These are phyloP conservation scores for Melangyna quadrimaculata DNA, from an alignment of 2,888 invertebrate species.

Conservation along the genomic window DNA sequence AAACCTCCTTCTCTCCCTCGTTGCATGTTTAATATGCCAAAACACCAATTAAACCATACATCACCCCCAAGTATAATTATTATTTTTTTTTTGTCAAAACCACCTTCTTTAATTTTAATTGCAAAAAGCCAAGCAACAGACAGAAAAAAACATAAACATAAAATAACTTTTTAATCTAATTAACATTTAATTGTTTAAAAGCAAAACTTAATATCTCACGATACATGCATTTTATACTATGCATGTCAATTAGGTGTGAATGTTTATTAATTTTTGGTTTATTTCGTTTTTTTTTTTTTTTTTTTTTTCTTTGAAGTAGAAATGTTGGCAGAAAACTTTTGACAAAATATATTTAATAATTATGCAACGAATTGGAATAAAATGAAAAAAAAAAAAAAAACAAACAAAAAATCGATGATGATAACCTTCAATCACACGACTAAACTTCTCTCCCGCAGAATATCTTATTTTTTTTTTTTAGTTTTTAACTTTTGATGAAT, in stretches of 20 bases:
- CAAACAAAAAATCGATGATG: not conserved
- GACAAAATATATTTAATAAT: not conserved
- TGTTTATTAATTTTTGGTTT: not conserved
- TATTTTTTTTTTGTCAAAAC: not conserved
- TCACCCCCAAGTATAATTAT: constrained; percentile 58
- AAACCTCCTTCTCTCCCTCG: not conserved
- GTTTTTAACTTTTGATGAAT: constrained; percentile 20
- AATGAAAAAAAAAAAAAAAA: not conserved
- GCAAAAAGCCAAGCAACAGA: not conserved
- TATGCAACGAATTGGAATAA: constrained; percentile 28
- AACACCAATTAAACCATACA: constrained; percentile 56
- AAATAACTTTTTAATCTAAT: constrained; percentile 53
- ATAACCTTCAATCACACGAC: constrained; percentile 41
- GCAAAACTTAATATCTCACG: constrained; percentile 37
- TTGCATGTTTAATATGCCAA: constrained; percentile 24
- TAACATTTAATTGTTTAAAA: constrained; percentile 63
- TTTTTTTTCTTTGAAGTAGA: not conserved
- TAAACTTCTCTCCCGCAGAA: constrained; percentile 25
- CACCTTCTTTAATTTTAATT: not conserved
- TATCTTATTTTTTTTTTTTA: constrained; percentile 16
- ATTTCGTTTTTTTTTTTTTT: not conserved
- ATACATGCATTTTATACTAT: constrained; percentile 20
- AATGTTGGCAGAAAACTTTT: constrained; percentile 14
- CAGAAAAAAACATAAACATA: not conserved
- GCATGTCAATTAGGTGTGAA: constrained; percentile 50